These are phyloP conservation scores for Scotopteryx bipunctaria DNA, from an alignment of 2,888 invertebrate species.

Conservation along the genomic window DNA sequence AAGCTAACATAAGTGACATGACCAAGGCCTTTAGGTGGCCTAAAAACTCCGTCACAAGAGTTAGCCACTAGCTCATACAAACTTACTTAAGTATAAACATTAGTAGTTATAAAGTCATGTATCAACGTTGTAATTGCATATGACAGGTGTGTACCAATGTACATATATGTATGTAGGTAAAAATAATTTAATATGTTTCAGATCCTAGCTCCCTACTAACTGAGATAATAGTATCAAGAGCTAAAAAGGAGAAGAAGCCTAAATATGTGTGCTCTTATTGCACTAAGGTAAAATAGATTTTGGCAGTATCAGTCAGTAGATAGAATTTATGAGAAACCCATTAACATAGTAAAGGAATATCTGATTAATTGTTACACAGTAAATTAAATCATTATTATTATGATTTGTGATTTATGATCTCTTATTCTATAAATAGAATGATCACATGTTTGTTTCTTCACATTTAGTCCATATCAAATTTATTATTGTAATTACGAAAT, in stretches of 20 bases:
- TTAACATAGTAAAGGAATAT: neutral
- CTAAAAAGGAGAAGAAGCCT: slow-evolving; percentile 13
- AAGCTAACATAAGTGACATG: no score
- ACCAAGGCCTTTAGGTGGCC: no score
- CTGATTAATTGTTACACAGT: neutral
- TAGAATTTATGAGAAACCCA: no score
- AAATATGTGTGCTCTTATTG: slow-evolving; percentile 27
- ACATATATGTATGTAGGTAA: no score
- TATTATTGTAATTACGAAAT: slow-evolving; percentile 20
- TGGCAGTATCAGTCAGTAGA: neutral
- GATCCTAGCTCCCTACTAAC: slow-evolving; percentile 14
- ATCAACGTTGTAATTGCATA: no score
- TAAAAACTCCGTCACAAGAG: no score
- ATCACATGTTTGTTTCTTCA: slow-evolving; percentile 9
- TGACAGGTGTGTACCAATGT: no score
- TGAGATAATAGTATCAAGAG: slow-evolving; percentile 13
- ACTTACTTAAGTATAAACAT: no score
- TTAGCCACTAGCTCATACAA: no score
- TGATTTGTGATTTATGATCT: slow-evolving; percentile 5
- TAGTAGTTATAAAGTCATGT: neutral
- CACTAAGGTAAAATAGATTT: slow-evolving; percentile 26
- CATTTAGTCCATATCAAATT: slow-evolving; percentile 5
- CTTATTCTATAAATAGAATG: slow-evolving; percentile 6
- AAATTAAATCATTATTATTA: neutral
- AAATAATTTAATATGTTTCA: slow-evolving; percentile 18